A percentile compares a stretch with the other conserved stretches of the same genome.
Evolutionary conservation across 2,113 vertebrate genomes (phyloP).

Genomic region (Australoheros scitulus): DNA sequence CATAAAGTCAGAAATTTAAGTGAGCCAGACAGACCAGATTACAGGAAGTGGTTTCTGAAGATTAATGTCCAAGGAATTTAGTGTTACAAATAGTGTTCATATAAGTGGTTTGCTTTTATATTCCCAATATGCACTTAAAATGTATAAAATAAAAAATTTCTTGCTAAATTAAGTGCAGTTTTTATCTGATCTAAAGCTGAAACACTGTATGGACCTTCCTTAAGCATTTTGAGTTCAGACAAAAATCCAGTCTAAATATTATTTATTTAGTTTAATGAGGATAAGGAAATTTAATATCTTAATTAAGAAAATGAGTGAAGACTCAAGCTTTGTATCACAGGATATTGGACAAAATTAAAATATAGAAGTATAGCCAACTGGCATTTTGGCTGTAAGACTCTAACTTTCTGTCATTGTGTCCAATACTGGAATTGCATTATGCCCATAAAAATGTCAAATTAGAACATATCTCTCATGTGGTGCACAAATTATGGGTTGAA

Average conservation of each 20-base stretch:
- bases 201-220: neutral
- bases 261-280: neutral
- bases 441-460: constrained; percentile 1
- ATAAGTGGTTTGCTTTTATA: neutral
- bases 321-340: neutral
- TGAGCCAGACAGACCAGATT: neutral
- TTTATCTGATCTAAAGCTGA: neutral
- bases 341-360: constrained; percentile 19
- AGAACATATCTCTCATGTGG: neutral
- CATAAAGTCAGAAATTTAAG: neutral
- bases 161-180: neutral
- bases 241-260: neutral
- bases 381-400: neutral
- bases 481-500: constrained; percentile 1
- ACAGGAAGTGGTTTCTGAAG: neutral
- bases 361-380: neutral
- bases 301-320: neutral
- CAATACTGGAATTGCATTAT: neutral
- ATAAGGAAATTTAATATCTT: neutral
- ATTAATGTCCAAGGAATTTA: neutral
- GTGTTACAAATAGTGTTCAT: neutral
- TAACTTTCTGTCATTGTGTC: neutral
- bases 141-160: neutral
- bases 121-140: neutral
- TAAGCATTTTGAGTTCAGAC: neutral